Evolutionary conservation across 2,797 vertebrate genomes (phyloP), one percentile per base, ranked within the genome.

Genomic region (Gambelia wislizenii): DNA sequence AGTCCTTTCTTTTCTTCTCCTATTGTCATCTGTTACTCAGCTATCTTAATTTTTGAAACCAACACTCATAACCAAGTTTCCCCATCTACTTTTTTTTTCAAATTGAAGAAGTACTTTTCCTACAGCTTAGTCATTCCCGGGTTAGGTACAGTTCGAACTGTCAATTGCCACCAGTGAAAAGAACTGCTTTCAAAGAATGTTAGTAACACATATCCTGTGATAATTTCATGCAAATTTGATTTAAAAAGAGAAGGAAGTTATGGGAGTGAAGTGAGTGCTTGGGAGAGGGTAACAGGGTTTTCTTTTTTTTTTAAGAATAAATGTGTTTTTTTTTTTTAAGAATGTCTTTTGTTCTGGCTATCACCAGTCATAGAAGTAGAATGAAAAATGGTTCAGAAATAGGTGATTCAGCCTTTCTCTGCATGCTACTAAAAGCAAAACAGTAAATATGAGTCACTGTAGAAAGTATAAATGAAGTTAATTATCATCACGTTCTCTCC

Each of bases 131-230:
- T 96, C 96, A 96, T 84, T 92, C 78, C 84, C 78, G 82, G 89
- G 83, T 88, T 91, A 91, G 89, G 88, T 85, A 90, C 91, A 92
- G 89, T 93, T 96, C 95, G 95, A 93, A 91, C 94, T 94, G 86
- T 93, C 87, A 89, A 75, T 76, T 85, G 84, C 89, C 90, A 84
- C 87, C 92, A 9, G 81, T 78, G 44, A 80, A 84, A 70, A 64
- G 59, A 89, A 30, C 76, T 96, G 96, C 97, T 97, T 97, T 97
- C 97, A 96, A 97, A 96, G 96, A 97, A 97, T 95, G 93, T 91
- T 92, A 94, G 0, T 85, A 49, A 81, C 42, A 85, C 13, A 18
- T 83, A 78, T 89, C 30, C 49, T 1, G 0, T 91, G 89, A 91
- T 47, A n/a, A 64, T 91, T 90, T 91, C 61, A 14, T 77, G 5